Evolutionary conservation across 2,888 invertebrate genomes (phyloP), one percentile per base, ranked within the genome.

Genomic region (Lutraria lutraria): DNA sequence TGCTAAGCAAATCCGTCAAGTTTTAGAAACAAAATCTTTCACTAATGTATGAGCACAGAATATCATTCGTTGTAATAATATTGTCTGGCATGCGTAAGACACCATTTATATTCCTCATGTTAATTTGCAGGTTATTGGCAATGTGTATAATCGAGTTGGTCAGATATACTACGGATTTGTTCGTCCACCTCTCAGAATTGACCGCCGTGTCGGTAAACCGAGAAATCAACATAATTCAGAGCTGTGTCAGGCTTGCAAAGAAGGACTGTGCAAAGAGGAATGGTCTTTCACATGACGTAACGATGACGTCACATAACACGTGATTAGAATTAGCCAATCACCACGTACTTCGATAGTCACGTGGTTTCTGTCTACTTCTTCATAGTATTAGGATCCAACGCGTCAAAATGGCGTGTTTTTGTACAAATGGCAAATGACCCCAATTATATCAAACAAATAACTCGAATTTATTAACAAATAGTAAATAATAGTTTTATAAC

Each of bases 161-260:
- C 96, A 96, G 93, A 94, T 96, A 16, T 96, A 96, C 92, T 97
- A 97, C 92, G 97, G 97, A 13, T 96, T 97, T 90, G 95, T 96
- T 10, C 94, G 96, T 29, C 96, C 96, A n/a, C 96, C 96, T 10
- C 95, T 96, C 34, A 94, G 96, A 72, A 96, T 96, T 86, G 96
- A 95, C 90, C 93, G 97, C 56, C 95, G 97, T 52, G 94, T 96
- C 54, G 97, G 97, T 10, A 97, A 97, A 92, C 97, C 97, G 6
- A 93, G 96, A 43, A 96, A 96, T 85, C 97, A 97, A 82, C 97
- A 97, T 93, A 97, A 97, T 92, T 93, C 96, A 6, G 96, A 96
- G 29, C 95, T 97, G 54, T 97, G 97, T 91, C 97, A 97, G 93
- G 97, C 97, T 4, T 97, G 97, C 90, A 95, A 96, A 87, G 97